Conservation (phyloP, 2,113 vertebrate species). For the Clarias magur region DNA sequence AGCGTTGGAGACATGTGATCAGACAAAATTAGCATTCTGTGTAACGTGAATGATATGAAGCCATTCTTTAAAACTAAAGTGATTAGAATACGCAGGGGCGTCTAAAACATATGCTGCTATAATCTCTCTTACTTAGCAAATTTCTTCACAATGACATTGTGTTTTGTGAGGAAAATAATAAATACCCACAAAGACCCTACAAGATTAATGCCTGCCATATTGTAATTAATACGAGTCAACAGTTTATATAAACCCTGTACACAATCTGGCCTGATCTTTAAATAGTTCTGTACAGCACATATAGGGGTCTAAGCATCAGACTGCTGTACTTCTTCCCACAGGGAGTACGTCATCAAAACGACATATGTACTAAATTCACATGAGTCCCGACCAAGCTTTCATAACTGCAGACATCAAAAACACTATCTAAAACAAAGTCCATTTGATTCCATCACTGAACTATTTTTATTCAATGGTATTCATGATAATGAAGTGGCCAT, state of each 20-base stretch:
- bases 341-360: background rate
- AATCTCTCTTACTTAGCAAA: background rate
- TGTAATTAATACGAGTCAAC: background rate
- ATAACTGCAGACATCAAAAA: background rate
- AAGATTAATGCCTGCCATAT: background rate
- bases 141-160: background rate
- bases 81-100: constrained; percentile 42
- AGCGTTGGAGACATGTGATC: constrained; percentile 69
- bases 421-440: background rate
- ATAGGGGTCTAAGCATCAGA: background rate
- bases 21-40: constrained; percentile 73
- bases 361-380: background rate
- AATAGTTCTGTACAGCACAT: background rate
- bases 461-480: background rate
- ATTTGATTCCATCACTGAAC: background rate
- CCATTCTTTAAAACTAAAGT: constrained; percentile 50
- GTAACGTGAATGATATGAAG: constrained; percentile 68
- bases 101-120: background rate
- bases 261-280: background rate
- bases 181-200: background rate
- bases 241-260: background rate
- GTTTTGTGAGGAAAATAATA: background rate
- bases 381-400: background rate
- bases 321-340: background rate
- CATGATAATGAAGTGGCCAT: background rate